Evolutionary conservation across 2,113 vertebrate species (phyloP), one percentile per base, ranked within the genome.

Genomic region (Microtus oregoni): DNA sequence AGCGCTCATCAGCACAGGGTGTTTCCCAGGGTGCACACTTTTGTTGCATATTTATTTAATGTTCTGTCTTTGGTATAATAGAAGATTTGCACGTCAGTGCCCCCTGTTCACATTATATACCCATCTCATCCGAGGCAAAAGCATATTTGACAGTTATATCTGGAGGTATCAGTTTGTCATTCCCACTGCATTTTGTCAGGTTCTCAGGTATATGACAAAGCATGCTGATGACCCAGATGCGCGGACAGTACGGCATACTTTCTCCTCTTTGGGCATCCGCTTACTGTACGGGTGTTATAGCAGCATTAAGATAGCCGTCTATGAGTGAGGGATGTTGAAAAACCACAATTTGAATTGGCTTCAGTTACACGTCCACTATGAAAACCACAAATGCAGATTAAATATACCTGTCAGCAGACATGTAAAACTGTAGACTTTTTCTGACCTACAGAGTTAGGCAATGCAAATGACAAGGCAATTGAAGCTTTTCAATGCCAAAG

Each of bases 301-400:
- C 12, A 20, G 3, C 24, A 65, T 77, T 44, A 81, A 95, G 83
- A 70, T 44, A 61, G 35, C 47, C 3, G 58, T 70, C 20, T 47
- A 15, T 35, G 44, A 9, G 38, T 20, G 68, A 35, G 15, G 20
- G 28, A 55, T 72, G 35, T 10, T 73, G 30, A 30, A 86, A 41
- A 87, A 81, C 63, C 78, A 55, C 35, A 32, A 72, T n/a, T 35
- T 41, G 30, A 83, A 89, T 47, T 63, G 7, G 52, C 76, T 92
- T 92, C 72, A 63, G 65, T n/a, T 89, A 26, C 5, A 17, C 9
- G 52, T 61, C 26, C 68, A 52, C 47, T 68, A 83, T 14, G 35
- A 85, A 95, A 72, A 89, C 28, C 38, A 15, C 79, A 76, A 85
- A 88, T 30, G 79, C 65, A 38, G 24, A 52, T 83, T 91, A 89